Evolutionary conservation across 2,113 vertebrate species (phyloP), one percentile per base, ranked within the genome.

Genomic region (Drymodes brunneopygia): DNA sequence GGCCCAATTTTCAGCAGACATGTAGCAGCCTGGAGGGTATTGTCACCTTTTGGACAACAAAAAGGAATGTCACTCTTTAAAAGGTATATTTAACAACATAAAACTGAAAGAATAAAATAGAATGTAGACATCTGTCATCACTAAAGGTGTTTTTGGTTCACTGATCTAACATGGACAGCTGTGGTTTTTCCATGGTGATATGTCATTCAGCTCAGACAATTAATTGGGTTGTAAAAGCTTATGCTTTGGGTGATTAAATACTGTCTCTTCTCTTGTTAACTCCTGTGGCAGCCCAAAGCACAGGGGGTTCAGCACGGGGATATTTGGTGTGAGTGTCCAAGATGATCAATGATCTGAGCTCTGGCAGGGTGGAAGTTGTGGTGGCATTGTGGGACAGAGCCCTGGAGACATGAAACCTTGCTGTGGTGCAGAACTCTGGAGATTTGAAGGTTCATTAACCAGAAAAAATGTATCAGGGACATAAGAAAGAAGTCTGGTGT

Each of bases 221-320:
- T 74, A 74, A 66, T 20, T 0, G 18, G 60, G 29, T 62, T 62
- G 31, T 73, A 78, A 80, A 81, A 61, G n/a, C 21, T 66, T 45
- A 25, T 77, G 54, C 50, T 91, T 78, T 78, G 29, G 19, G n/a
- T 69, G 40, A 44, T 42, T 45, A 65, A 77, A 71, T 33, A 8
- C 10, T 60, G 17, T 11, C 25, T 73, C 15, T 60, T 77, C 29
- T 79, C 28, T 27, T 73, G 29, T 27, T 36, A 40, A 57, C 24
- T 61, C 19, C 31, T 45, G 36, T 82, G 57, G 24, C 48, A 82
- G 20, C 31, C 20, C 9, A 3, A 3, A 4, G 4, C 0, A 0
- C 0, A 5, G 44, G 14, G 22, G 6, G 9, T 50, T 93, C 42
- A 58, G 65, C 53, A 27, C 6, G 15, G 3, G 44, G 48, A 4